phyloP scores from a whole-genome alignment of 2,888 invertebrate genomes.

The Rhorus exstirpatorius region DNA sequence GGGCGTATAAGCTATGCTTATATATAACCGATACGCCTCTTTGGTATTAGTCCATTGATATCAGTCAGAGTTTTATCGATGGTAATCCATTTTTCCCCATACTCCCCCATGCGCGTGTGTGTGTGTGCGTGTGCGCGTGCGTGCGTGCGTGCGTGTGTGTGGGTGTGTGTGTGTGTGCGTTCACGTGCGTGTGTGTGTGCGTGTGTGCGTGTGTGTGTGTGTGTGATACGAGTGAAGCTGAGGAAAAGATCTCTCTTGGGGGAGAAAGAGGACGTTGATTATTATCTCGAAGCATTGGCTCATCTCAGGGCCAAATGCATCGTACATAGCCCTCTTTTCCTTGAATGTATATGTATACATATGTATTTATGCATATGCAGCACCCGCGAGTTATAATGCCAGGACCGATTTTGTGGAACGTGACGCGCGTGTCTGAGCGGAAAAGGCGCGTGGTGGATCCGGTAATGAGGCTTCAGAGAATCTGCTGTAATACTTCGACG shows the following conservation, averaged over 20 bases:
- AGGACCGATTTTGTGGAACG: slow-evolving; percentile 80
- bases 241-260: slow-evolving; percentile 40
- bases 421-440: slow-evolving; percentile 82
- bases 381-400: slow-evolving; percentile 75
- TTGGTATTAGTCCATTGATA: too few species aligned
- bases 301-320: slow-evolving; percentile 60
- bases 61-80: too few species aligned
- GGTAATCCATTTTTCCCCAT: slow-evolving; percentile 30
- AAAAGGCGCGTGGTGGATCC: slow-evolving; percentile 79
- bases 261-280: slow-evolving; percentile 70
- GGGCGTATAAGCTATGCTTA: too few species aligned
- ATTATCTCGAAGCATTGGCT: slow-evolving; percentile 70
- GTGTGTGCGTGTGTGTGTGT: not conserved
- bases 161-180: too few species aligned
- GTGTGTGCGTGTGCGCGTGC: too few species aligned
- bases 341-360: too few species aligned
- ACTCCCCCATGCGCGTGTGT: not conserved
- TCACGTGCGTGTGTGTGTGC: too few species aligned
- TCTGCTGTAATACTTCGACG: slow-evolving; percentile 57
- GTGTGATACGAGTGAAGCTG: slow-evolving; percentile 42
- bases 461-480: slow-evolving; percentile 68
- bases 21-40: too few species aligned
- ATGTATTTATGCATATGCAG: slow-evolving; percentile 58
- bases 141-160: too few species aligned
- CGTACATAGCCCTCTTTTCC: slow-evolving; percentile 32